Conservation (phyloP, 92 coral and sea anemone species). For the Montipora capitata region DNA sequence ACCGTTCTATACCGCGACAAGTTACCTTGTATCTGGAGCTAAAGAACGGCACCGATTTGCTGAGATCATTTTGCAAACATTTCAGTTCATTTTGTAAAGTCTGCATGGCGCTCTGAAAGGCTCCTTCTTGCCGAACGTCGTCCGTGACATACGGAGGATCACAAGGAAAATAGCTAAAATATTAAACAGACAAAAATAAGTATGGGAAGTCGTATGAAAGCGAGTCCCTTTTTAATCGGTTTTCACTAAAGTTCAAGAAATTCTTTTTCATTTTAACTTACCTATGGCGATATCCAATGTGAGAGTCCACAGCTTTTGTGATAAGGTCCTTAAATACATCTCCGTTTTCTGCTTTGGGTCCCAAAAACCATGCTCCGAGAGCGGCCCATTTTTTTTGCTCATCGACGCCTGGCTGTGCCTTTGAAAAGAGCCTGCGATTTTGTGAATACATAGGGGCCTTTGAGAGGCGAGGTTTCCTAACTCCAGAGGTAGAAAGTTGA, state of each 20-base stretch:
- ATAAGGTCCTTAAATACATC: conserved; percentile 73
- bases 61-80: conserved; percentile 74
- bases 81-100: conserved; percentile 63
- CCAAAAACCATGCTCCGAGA: conserved; percentile 82
- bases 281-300: conserved; percentile 66
- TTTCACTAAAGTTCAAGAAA: too few species aligned
- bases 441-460: conserved; percentile 26
- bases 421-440: conserved; percentile 6
- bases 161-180: conserved; percentile 77
- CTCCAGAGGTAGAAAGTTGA: conserved; percentile 4
- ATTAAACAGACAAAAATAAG: neutral
- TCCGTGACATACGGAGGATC: conserved; percentile 88
- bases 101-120: conserved; percentile 68
- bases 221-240: too few species aligned
- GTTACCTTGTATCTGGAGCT: conserved; percentile 93
- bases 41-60: conserved; percentile 87
- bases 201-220: too few species aligned
- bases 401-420: neutral
- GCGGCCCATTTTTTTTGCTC: conserved; percentile 50
- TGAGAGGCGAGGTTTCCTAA: conserved; percentile 3
- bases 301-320: conserved; percentile 68
- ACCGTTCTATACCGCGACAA: neutral
- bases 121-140: conserved; percentile 58
- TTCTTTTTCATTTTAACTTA: neutral
- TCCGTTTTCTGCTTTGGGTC: conserved; percentile 93